phyloP scores from a whole-genome alignment of 2,888 invertebrate genomes.

The Fragum whitleyi region DNA sequence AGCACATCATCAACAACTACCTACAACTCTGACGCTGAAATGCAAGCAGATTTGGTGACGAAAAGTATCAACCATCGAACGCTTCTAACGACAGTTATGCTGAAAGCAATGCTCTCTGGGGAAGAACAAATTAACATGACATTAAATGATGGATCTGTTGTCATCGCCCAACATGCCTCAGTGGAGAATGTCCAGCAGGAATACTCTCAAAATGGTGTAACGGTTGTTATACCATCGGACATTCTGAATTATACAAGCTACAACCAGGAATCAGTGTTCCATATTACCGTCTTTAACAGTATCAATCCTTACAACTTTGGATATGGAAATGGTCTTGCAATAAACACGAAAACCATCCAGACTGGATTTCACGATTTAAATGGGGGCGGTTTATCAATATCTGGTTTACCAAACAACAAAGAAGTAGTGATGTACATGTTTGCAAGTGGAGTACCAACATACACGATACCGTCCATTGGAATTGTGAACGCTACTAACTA shows the following conservation, averaged over 20 bases:
- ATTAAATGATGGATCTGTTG: conserved; percentile 24
- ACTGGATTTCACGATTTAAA: conserved; percentile 68
- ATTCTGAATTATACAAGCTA: conserved; percentile 36
- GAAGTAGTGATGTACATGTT: conserved; percentile 65
- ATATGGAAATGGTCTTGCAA: conserved; percentile 26
- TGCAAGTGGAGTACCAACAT: conserved; percentile 14
- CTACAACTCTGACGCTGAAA: conserved; percentile 43
- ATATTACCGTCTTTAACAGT: conserved; percentile 62
- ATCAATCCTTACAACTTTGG: conserved; percentile 72
- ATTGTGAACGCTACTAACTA: conserved; percentile 63
- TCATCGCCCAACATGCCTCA: conserved; percentile 11
- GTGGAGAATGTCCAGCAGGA: conserved; percentile 2
- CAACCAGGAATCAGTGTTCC: conserved; percentile 54
- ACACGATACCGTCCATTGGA: conserved; percentile 42
- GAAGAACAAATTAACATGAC: conserved; percentile 54
- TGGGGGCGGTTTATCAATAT: conserved; percentile 67
- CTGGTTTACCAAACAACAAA: conserved; percentile 44
- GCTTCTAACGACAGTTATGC: conserved; percentile 59
- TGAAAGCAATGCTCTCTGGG: conserved; percentile 66
- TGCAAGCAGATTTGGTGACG: conserved; percentile 59
- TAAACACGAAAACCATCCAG: conserved; percentile 66
- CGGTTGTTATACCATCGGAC: conserved; percentile 20
- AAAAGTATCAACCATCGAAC: conserved; percentile 60
- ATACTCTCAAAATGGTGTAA: conserved; percentile 20
- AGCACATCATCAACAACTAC: conserved; percentile 26